Percentiles rank a stretch among this genome's conserved stretches.
Conservation (phyloP, 2,797 vertebrate species). For the Hoplostethus atlanticus region DNA sequence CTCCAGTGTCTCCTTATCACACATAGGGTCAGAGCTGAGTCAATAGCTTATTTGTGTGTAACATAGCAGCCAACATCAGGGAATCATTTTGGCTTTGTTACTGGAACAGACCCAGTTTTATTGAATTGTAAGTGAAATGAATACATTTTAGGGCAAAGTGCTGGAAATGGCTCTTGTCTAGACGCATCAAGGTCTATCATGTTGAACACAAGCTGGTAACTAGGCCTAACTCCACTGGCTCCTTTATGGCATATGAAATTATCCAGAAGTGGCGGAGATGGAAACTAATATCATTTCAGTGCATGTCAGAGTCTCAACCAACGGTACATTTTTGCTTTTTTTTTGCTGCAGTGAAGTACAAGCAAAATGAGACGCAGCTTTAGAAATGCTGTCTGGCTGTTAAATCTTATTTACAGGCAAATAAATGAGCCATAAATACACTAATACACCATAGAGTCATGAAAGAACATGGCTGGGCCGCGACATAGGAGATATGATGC, state of each 20-base stretch:
- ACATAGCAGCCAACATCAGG: conserved; percentile 30
- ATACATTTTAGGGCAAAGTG: conserved; percentile 37
- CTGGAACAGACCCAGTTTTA: conserved; percentile 45
- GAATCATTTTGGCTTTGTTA: conserved; percentile 51
- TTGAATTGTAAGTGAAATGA: conserved; percentile 46
- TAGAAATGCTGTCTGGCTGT: conserved; percentile 39
- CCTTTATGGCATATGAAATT: conserved; percentile 38
- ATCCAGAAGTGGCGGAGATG: conserved; percentile 41
- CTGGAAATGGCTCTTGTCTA: conserved; percentile 40
- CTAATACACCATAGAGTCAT: conserved; percentile 7
- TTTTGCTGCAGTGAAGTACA: conserved; percentile 34
- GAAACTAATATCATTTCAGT: conserved; percentile 54
- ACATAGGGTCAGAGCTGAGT: conserved; percentile 52
- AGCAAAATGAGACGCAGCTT: conserved; percentile 30
- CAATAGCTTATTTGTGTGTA: conserved; percentile 57
- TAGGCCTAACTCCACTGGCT: conserved; percentile 13
- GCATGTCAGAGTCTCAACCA: conserved; percentile 31
- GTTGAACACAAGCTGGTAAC: conserved; percentile 40
- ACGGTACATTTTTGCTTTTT: conserved; percentile 31
- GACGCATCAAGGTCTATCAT: conserved; percentile 44
- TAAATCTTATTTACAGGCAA: conserved; percentile 47
- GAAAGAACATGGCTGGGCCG: conserved; percentile 7
- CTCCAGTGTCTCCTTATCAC: conserved; percentile 57
- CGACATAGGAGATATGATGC: conserved; percentile 6
- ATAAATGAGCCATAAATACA: conserved; percentile 33